Conservation (phyloP, 2,888 invertebrate species). For the Pseudoips prasinana region DNA sequence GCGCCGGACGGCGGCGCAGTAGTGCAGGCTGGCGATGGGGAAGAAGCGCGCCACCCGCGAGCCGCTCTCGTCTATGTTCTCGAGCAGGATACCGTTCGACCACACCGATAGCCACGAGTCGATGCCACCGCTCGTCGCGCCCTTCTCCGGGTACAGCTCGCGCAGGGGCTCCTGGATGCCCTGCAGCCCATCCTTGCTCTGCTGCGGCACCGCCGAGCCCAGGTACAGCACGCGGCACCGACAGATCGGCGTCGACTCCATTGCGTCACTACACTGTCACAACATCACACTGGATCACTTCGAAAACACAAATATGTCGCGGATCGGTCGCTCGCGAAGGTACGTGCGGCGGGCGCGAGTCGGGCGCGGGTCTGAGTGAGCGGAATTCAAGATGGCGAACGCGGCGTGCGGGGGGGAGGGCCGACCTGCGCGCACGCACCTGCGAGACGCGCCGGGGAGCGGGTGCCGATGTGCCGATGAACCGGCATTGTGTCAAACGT, state of each 20-base stretch:
- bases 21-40: constrained; percentile 96
- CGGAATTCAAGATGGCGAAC: constrained; percentile 76
- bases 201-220: constrained; percentile 97
- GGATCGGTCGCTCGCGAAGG: constrained; percentile 37
- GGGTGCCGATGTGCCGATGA: constrained; percentile 59
- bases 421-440: constrained; percentile 73
- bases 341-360: constrained; percentile 70
- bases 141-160: constrained; percentile 97
- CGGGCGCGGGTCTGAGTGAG: constrained; percentile 77
- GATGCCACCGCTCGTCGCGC: constrained; percentile 93
- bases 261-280: constrained; percentile 74
- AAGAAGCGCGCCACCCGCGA: constrained; percentile 97
- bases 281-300: constrained; percentile 69
- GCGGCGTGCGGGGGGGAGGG: constrained; percentile 30
- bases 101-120: constrained; percentile 98
- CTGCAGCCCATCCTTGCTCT: constrained; percentile 98
- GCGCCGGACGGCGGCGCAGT: constrained; percentile 97
- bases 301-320: constrained; percentile 50
- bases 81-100: constrained; percentile 96
- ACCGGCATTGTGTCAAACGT: constrained; percentile 77
- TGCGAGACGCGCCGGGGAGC: constrained; percentile 58
- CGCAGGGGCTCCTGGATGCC: constrained; percentile 98
- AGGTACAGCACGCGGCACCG: constrained; percentile 98
- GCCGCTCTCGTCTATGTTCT: constrained; percentile 97
- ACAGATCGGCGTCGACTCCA: constrained; percentile 96